These are phyloP conservation scores for Drosophila histrio DNA, from an alignment of 2,888 invertebrate genomes.

Conservation along the genomic window DNA sequence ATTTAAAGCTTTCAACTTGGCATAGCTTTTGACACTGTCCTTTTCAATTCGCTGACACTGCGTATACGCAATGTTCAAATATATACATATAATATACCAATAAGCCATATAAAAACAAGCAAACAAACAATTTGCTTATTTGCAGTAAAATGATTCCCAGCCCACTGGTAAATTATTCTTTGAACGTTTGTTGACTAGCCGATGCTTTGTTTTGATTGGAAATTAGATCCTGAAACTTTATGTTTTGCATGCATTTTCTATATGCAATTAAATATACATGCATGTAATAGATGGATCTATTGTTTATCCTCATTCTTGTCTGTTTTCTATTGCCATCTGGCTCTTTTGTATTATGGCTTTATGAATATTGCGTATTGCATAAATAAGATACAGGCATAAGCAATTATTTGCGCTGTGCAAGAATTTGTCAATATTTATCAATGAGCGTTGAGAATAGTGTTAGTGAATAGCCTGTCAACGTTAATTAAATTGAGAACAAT, in stretches of 20 bases:
- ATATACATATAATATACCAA: constrained; percentile 42
- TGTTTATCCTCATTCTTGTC: constrained; percentile 41
- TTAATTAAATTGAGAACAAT: constrained; percentile 3
- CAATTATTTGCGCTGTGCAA: constrained; percentile 66
- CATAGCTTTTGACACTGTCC: constrained; percentile 30
- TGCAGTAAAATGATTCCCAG: constrained; percentile 4
- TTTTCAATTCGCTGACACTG: constrained; percentile 15
- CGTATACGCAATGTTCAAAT: constrained; percentile 30
- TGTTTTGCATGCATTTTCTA: constrained; percentile 55
- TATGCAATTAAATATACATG: constrained; percentile 66
- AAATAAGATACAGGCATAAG: constrained; percentile 69
- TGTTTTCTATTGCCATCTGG: constrained; percentile 56
- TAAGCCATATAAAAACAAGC: constrained; percentile 38
- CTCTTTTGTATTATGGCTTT: constrained; percentile 53
- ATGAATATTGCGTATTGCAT: constrained; percentile 57
- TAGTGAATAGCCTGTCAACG: too few relatives aligned
- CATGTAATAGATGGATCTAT: constrained; percentile 28
- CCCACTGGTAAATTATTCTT: constrained; percentile 3
- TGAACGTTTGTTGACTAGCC: constrained; percentile 28
- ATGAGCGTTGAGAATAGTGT: constrained; percentile 7
- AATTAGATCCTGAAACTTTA: constrained; percentile 70
- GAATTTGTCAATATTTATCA: constrained; percentile 66
- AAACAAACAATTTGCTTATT: constrained; percentile 45
- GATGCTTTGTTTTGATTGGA: constrained; percentile 47
- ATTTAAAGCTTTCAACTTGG: constrained; percentile 60